Conservation (phyloP, 1,140 invertebrate genomes). For the Drosophila azteca region DNA sequence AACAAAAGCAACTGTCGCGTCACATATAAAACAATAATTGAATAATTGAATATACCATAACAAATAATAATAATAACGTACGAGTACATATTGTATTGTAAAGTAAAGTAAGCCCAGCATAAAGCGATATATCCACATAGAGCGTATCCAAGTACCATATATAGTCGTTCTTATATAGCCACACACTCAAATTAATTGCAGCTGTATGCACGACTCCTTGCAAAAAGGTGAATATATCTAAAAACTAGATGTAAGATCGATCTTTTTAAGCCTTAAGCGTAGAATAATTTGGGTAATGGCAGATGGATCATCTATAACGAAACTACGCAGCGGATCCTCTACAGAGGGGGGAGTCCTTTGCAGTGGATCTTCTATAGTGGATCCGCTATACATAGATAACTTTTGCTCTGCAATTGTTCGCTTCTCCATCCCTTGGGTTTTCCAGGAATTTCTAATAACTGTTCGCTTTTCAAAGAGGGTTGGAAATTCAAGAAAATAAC, state of each 20-base stretch:
- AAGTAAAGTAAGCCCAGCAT: constrained; percentile 33
- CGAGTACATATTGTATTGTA: constrained; percentile 14
- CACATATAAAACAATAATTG: constrained; percentile 48
- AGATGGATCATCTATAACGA: not conserved
- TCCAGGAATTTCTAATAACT: too few species aligned
- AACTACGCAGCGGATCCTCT: too few species aligned
- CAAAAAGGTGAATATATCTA: constrained; percentile 76
- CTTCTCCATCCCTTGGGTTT: too few species aligned
- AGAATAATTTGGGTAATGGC: constrained; percentile 11
- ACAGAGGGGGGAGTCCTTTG: too few species aligned
- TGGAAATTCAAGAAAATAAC: too few species aligned
- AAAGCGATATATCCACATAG: constrained; percentile 25
- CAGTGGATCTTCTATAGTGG: too few species aligned
- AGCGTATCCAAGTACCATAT: constrained; percentile 39
- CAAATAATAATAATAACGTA: constrained; percentile 18
- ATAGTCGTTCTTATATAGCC: constrained; percentile 57
- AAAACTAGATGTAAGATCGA: constrained; percentile 43
- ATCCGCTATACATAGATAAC: too few species aligned
- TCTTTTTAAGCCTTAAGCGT: constrained; percentile 36
- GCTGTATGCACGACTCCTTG: constrained; percentile 81
- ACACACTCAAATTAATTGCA: constrained; percentile 75
- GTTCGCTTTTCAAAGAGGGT: too few species aligned
- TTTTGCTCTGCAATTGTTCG: too few species aligned
- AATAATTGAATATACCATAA: constrained; percentile 46
- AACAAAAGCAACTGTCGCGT: constrained; percentile 46